Evolutionary conservation across 92 coral and sea anemone species (phyloP), one percentile per base, ranked within the genome.

Genomic region (Porites evermanni): DNA sequence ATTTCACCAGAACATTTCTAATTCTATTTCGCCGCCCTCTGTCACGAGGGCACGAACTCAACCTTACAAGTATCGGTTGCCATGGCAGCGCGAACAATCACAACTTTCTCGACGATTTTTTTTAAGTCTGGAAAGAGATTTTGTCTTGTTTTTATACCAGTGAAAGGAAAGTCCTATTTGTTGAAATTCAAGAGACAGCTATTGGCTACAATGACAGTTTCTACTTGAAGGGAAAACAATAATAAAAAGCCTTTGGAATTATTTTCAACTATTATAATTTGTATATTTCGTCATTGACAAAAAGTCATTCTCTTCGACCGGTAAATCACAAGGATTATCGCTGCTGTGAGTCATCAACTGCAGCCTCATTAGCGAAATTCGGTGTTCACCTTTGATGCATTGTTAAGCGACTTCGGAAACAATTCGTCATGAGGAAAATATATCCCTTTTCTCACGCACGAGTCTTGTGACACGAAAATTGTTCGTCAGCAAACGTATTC

Each of bases 381-480:
- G 38, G 58, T 70, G 71, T 70, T 70, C 78, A 56, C 59, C 12
- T 56, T 81, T 70, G 53, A n/a, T 26, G 68, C 71, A 74, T 81
- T 81, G 69, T 81, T 19, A 6, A 18, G 21, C 38, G 52, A 81
- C 78, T 81, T 81, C 86, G 70, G 78, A 56, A 64, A 66, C 0
- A 64, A 74, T 64, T 81, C 70, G 86, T 81, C 86, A 81, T 81
- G 86, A 32, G 59, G 58, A 81, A 81, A 70, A 70, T 71, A 29
- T 56, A 18, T 12, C 26, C 3, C 19, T 12, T 8, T 12, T n/a
- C 78, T 81, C 86, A 81, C 70, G 86, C 86, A 58, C 21, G 1
- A 16, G 52, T 70, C 86, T 21, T 81, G 78, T 81, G 86, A 81
- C 86, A 54, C 32, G 19, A 54, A 79, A 75, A 79, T 23, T 64